Percentiles rank a stretch among this genome's conserved stretches.
Evolutionary conservation across 2,888 invertebrate species (phyloP).

Genomic region (Agriotes lineatus): DNA sequence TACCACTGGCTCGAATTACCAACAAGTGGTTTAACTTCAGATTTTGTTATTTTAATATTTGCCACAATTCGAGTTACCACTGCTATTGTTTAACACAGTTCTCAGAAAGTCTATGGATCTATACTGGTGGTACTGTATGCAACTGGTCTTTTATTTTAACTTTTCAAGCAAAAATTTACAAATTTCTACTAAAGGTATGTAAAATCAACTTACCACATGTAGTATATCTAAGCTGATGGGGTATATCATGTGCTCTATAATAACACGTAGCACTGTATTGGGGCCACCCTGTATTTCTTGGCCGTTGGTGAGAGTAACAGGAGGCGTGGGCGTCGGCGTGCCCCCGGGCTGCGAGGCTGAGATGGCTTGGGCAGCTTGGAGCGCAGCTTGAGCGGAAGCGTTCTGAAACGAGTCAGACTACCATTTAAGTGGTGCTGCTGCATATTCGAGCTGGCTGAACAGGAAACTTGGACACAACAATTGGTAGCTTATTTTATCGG

Average conservation of each 20-base stretch:
- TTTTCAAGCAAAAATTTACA: no score
- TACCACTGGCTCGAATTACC: no score
- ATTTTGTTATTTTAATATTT: no score
- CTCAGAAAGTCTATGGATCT: no score
- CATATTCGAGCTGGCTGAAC: no score
- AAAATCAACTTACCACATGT: constrained; percentile 77
- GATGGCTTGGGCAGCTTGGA: constrained; percentile 87
- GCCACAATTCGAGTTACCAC: no score
- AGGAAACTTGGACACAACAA: no score
- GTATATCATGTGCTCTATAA: constrained; percentile 98
- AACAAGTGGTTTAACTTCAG: no score
- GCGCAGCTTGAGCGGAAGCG: constrained; percentile 86
- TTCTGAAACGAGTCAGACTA: constrained; percentile 72
- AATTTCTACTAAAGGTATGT: no score
- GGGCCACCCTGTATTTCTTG: constrained; percentile 89
- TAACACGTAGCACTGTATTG: constrained; percentile 96
- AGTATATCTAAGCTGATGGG: constrained; percentile 98
- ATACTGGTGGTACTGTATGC: no score
- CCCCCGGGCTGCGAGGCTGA: constrained; percentile 74
- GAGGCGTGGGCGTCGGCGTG: constrained; percentile 72
- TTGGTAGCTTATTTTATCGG: background rate
- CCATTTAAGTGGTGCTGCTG: constrained; percentile 17
- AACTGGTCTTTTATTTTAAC: no score
- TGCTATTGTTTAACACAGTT: no score
- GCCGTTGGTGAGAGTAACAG: constrained; percentile 66